Evolutionary conservation across 1,140 invertebrate species (phyloP), one percentile per base, ranked within the genome.

Genomic region (Lysiphlebus fabarum): DNA sequence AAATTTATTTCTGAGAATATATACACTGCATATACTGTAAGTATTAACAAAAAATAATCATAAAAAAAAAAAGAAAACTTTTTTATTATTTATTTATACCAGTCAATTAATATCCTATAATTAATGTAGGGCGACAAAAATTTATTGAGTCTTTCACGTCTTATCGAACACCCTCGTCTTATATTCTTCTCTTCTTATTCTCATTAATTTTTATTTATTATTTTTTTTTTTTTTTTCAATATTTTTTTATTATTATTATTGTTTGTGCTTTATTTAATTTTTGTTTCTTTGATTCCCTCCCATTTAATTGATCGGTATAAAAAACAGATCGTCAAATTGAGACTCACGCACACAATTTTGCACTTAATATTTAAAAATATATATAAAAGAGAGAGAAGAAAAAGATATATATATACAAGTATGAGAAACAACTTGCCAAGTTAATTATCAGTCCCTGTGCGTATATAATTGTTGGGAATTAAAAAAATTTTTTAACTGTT

Each of bases 401-500:
- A 49, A 51, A 4, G 34, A n/a, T 12, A n/a, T 12, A 45, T 12
- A 7, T n/a, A 14, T 14, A 45, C 17, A 14, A 14, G 43, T 14
- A n/a, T 45, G 43, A 6, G 43, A n/a, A 14, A 37, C 7, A 42
- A 42, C n/a, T 43, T 11, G 44, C 40, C 38, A 49, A 41, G 49
- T 49, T 65, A 63, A 65, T 65, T 62, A 63, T 44, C 53, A 40
- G 40, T 49, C 48, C 40, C 49, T 48, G 48, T 41, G 49, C 54
- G 61, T 56, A 26, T 26, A 65, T 65, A 64, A 67, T 67, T 65
- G 63, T 48, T 42, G 42, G 36, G 59, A 66, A 66, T 65, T 64
- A 64, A 65, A 48, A 58, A 63, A 64, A 61, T 62, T 59, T 2
- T 26, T 26, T 62, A 62, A 59, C 57, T 51, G n/a, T 41, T n/a